phyloP scores from a whole-genome alignment of 2,888 invertebrate species.

The Drosophila kanekoi region DNA sequence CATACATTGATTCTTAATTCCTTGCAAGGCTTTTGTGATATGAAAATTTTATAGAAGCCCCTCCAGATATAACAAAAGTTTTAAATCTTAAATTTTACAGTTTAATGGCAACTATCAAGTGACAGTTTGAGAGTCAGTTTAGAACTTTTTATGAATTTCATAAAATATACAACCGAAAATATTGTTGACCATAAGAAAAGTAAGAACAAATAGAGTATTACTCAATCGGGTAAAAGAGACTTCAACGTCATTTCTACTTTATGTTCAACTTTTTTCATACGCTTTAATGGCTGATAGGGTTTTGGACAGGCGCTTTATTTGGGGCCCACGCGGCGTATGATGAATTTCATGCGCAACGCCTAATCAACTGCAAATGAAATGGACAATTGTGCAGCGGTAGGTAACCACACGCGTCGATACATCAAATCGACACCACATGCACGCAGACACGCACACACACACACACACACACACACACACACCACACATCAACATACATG shows the following conservation, averaged over 20 bases:
- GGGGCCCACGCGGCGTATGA: constrained; percentile 66
- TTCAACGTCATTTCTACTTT: background rate
- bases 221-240: no score
- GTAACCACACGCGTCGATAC: constrained; percentile 75
- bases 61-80: no score
- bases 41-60: no score
- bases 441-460: constrained; percentile 17
- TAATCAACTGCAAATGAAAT: constrained; percentile 81
- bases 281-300: constrained; percentile 14
- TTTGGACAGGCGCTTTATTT: constrained; percentile 30
- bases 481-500: background rate
- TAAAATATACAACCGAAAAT: no score
- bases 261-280: constrained; percentile 2
- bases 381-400: constrained; percentile 70
- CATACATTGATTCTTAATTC: no score
- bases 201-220: background rate
- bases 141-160: no score
- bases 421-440: constrained; percentile 71
- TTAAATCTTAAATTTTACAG: no score
- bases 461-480: constrained; percentile 21
- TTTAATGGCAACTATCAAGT: no score
- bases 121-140: no score
- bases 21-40: no score
- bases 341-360: constrained; percentile 69
- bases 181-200: no score